A percentile compares a stretch with the other conserved stretches of the same genome.
These are phyloP conservation scores for Drosophila yooni DNA, from an alignment of 2,888 invertebrate genomes.

Conservation along the genomic window DNA sequence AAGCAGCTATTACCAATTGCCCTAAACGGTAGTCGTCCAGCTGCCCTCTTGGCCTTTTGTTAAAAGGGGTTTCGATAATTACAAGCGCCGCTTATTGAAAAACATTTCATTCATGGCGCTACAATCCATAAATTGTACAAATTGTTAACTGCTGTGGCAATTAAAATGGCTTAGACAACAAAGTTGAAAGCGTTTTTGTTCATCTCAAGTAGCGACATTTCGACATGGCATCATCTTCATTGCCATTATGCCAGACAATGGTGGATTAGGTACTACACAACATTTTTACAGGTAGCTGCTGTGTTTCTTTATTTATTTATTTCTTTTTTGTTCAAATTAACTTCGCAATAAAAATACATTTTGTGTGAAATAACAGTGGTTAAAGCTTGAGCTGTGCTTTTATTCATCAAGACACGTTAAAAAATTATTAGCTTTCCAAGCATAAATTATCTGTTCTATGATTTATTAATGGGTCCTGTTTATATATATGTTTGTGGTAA, in stretches of 20 bases:
- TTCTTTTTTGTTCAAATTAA: constrained; percentile 22
- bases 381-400: background rate
- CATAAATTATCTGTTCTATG: background rate
- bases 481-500: background rate
- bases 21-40: constrained; percentile 77
- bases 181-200: constrained; percentile 28
- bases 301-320: background rate
- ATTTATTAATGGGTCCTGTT: background rate
- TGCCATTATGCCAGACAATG: constrained; percentile 49
- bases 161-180: constrained; percentile 75
- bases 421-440: background rate
- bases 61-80: constrained; percentile 61
- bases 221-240: constrained; percentile 63
- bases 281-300: constrained; percentile 31
- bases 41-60: constrained; percentile 66
- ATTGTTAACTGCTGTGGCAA: constrained; percentile 56
- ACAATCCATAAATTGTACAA: constrained; percentile 25
- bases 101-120: constrained; percentile 67
- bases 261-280: constrained; percentile 61
- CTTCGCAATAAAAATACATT: constrained; percentile 23
- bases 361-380: background rate
- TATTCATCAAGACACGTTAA: background rate
- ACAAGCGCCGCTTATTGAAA: constrained; percentile 77
- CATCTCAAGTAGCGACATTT: constrained; percentile 70
- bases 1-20: constrained; percentile 69